A percentile compares a stretch with the other conserved stretches of the same genome.
Conservation (phyloP, 2,113 vertebrate genomes). For the Scortum barcoo region DNA sequence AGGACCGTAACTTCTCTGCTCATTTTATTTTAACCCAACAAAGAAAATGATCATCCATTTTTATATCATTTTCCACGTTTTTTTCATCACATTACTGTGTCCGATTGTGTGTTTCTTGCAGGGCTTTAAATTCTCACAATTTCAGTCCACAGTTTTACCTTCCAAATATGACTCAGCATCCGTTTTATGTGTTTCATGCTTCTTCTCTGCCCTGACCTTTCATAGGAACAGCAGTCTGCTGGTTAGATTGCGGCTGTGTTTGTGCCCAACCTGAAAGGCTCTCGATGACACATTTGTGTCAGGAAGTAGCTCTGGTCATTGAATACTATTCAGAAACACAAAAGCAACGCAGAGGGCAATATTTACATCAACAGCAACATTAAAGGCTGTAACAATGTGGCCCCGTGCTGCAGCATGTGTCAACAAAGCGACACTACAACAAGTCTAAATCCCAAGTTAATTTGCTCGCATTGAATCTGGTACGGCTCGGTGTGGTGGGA, state of each 20-base stretch:
- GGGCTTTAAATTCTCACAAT: constrained; percentile 30
- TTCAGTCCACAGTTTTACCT: constrained; percentile 16
- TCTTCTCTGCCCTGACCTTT: constrained; percentile 23
- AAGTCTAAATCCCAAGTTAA: constrained; percentile 72
- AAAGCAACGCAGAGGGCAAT: constrained; percentile 68
- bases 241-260: constrained; percentile 36
- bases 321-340: constrained; percentile 78
- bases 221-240: constrained; percentile 41
- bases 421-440: constrained; percentile 69
- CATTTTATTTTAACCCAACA: background rate
- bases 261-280: constrained; percentile 65
- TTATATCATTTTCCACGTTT: background rate
- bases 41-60: background rate
- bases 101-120: constrained; percentile 6
- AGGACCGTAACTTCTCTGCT: background rate
- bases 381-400: constrained; percentile 79
- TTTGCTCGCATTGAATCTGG: constrained; percentile 70
- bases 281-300: constrained; percentile 83
- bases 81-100: background rate
- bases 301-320: constrained; percentile 75
- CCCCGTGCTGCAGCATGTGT: constrained; percentile 58
- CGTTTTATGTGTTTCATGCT: constrained; percentile 20
- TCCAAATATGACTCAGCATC: constrained; percentile 55
- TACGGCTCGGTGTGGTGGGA: constrained; percentile 58
- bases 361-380: constrained; percentile 86